phyloP scores from a whole-genome alignment of 92 coral and sea anemone species.

The Paramuricea clavata region DNA sequence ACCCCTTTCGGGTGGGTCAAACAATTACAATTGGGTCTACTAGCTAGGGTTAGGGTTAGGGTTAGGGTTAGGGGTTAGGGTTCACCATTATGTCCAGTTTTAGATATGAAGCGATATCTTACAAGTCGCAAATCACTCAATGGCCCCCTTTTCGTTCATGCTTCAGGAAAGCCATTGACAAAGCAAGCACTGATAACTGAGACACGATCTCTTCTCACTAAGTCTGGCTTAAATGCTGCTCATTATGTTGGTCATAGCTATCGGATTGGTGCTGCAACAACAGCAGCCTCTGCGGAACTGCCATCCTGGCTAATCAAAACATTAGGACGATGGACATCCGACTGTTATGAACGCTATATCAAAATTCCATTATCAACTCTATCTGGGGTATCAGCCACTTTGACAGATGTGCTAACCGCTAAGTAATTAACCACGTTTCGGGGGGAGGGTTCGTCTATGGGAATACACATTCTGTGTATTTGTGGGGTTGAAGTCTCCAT shows the following conservation, averaged over 20 bases:
- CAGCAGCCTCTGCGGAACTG: conserved; percentile 67
- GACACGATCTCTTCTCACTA: too few species aligned
- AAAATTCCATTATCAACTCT: conserved; percentile 36
- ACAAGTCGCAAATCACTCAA: not conserved
- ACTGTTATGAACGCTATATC: conserved; percentile 60
- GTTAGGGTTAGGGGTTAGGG: too few species aligned
- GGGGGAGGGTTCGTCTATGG: conserved; percentile 55
- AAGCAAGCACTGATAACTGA: too few species aligned
- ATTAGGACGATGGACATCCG: conserved; percentile 59
- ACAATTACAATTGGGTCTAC: not conserved
- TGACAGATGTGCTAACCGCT: not conserved
- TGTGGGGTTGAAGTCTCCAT: conserved; percentile 65
- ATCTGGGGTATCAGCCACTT: conserved; percentile 26
- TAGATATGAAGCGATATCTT: conserved; percentile 31
- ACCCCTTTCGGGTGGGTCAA: conserved; percentile 42
- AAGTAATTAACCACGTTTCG: not conserved
- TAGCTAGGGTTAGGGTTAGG: too few species aligned
- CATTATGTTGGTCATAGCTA: conserved; percentile 69
- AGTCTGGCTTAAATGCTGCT: too few species aligned
- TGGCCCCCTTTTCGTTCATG: not conserved
- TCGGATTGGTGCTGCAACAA: conserved; percentile 73
- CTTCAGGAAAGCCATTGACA: not conserved
- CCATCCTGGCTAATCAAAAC: conserved; percentile 52
- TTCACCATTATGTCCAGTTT: conserved; percentile 35
- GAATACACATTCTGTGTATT: conserved; percentile 64